Base-by-base conservation (phyloP, 2,888 invertebrate species). In the Cosmorhoe ocellata region DNA sequence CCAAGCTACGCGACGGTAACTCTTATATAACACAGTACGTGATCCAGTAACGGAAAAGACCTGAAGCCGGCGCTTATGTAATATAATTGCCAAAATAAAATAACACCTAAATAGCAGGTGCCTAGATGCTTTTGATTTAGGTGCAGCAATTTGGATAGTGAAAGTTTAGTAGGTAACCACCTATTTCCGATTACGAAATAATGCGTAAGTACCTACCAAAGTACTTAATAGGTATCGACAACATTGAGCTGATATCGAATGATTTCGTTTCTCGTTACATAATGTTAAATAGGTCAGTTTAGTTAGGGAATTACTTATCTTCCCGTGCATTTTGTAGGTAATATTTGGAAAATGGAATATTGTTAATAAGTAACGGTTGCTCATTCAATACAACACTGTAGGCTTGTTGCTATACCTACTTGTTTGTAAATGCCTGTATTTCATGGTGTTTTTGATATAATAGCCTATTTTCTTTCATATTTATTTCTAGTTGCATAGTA, bases 11-110 rank as follows among this genome's bases (percentile, higher is more conserved):
- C 82, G 78, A 78, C 76, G 76, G 71, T 78, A 66, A 67, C 70
- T 69, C 77, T 89, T 87, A 87, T 85, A 84, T 82, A 87, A 88
- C 81, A 63, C 55, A 59, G 72, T 79, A 89, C 89, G 89, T 89
- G 89, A 87, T 86, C 79, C 73, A 84, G 83, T 76, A n/a, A 63
- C 84, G 74, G 69, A 63, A 73, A 71, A 79, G 73, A 76, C 71
- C 69, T 78, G 64, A 63, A 64, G 61, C 49, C 41, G 64, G 63
- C 67, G 66, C 70, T 88, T 88, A 86, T 79, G 81, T 76, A 88
- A 88, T 78, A 63, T 83, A 84, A 87, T 87, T 81, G 83, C 72
- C 76, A 80, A 85, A 84, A 84, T 81, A 80, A 81, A 82, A 82
- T 78, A 68, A 77, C 72, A 79, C 66, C 73, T 71, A 71, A 70